phyloP scores from a whole-genome alignment of 1,140 invertebrate species.

The Saxidomus purpurata region DNA sequence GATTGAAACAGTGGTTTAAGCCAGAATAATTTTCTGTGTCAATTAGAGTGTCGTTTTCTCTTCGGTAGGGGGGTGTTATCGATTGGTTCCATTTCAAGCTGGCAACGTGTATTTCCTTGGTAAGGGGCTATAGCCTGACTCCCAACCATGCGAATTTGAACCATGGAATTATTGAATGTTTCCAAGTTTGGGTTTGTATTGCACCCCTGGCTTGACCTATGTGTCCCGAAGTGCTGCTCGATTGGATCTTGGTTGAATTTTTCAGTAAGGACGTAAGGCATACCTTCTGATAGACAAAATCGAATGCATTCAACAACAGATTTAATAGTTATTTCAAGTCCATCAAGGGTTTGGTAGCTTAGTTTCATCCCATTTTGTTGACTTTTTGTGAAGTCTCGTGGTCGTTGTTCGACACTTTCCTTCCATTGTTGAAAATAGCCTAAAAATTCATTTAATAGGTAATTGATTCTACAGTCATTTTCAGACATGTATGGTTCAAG shows the following conservation, averaged over 20 bases:
- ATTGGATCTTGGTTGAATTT: conserved; percentile 33
- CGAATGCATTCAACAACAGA: conserved; percentile 1
- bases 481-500: conserved; percentile 30
- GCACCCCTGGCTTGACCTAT: not conserved
- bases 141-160: not conserved
- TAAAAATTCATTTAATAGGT: not conserved
- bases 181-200: not conserved
- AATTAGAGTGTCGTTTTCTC: too few species aligned
- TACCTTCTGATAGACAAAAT: not conserved
- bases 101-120: not conserved
- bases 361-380: not conserved
- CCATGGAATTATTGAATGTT: not conserved
- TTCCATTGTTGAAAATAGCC: not conserved
- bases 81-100: too few species aligned
- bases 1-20: too few species aligned
- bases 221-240: conserved; percentile 39
- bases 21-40: too few species aligned
- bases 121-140: not conserved
- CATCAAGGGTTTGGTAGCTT: not conserved
- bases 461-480: not conserved
- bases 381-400: not conserved
- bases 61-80: too few species aligned
- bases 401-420: not conserved
- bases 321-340: not conserved
- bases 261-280: not conserved